phyloP scores from a whole-genome alignment of 1,140 invertebrate species.

The Leptopilina boulardi region DNA sequence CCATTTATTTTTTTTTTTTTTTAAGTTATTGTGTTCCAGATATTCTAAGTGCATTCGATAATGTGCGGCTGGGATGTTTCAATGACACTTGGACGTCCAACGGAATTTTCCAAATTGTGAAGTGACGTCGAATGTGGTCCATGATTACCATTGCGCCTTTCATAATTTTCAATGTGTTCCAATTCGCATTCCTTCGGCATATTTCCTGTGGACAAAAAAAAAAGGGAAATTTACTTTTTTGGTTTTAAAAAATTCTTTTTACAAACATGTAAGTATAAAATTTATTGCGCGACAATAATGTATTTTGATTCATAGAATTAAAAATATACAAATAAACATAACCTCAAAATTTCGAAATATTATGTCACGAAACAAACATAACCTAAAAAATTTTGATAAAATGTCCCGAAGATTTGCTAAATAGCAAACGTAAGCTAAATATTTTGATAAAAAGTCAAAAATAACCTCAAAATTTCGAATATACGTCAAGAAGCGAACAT shows the following conservation, averaged over 20 bases:
- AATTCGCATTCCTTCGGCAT: constrained; percentile 72
- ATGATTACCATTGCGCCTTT: constrained; percentile 69
- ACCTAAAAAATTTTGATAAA: too few species aligned
- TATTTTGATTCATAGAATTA: too few species aligned
- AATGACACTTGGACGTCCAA: constrained; percentile 85
- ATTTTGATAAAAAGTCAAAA: too few species aligned
- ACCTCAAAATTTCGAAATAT: too few species aligned
- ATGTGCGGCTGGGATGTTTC: constrained; percentile 91
- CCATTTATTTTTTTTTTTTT: constrained; percentile 12
- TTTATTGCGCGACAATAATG: too few species aligned
- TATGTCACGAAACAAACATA: too few species aligned
- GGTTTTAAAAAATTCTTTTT: neutral
- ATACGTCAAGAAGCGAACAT: too few species aligned
- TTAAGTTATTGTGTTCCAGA: neutral
- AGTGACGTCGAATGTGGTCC: constrained; percentile 73
- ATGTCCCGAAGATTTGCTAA: too few species aligned
- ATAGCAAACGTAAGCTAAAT: too few species aligned
- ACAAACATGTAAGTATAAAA: constrained; percentile 31
- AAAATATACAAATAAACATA: too few species aligned
- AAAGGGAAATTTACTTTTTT: constrained; percentile 29
- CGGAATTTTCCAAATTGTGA: constrained; percentile 79
- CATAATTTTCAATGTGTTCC: constrained; percentile 72
- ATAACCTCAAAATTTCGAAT: too few species aligned
- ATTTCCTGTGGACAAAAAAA: constrained; percentile 66
- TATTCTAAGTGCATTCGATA: constrained; percentile 90